Evolutionary conservation across 2,888 invertebrate species (phyloP).

Genomic region (Diloba caeruleocephala): DNA sequence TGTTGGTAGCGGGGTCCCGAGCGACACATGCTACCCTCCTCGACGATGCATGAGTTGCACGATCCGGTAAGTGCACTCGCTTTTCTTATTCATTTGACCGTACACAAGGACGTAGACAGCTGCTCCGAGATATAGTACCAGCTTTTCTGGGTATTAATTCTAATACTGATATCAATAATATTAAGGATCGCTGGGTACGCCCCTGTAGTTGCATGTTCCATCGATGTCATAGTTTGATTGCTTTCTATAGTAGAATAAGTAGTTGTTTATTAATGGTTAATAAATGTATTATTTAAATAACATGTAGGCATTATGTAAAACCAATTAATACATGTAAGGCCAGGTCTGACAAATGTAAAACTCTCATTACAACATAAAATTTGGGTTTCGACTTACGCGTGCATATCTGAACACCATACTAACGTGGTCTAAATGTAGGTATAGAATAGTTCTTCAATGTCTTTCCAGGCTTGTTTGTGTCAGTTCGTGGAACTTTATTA

Average conservation of each 20-base stretch:
- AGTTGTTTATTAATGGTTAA: conserved; percentile 58
- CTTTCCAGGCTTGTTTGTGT: conserved; percentile 18
- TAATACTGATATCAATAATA: conserved; percentile 7
- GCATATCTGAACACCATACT: conserved; percentile 30
- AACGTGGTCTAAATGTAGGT: conserved; percentile 14
- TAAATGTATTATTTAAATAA: conserved; percentile 49
- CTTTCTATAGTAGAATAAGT: conserved; percentile 72
- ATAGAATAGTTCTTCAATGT: conserved; percentile 32
- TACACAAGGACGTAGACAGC: conserved; percentile 56
- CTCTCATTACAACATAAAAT: conserved; percentile 15
- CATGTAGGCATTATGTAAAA: conserved; percentile 44
- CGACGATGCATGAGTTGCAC: conserved; percentile 89
- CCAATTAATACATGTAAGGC: conserved; percentile 34
- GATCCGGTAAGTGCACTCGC: conserved; percentile 87
- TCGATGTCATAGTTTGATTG: conserved; percentile 69
- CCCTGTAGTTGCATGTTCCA: conserved; percentile 63
- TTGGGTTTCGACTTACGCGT: conserved; percentile 15
- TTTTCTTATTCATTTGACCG: conserved; percentile 40
- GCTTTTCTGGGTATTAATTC: conserved; percentile 2
- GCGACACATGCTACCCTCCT: conserved; percentile 87
- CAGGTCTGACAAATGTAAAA: conserved; percentile 31
- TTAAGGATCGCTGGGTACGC: conserved; percentile 53
- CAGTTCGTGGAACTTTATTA: conserved; percentile 12
- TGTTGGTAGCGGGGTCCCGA: conserved; percentile 86
- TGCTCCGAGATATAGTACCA: conserved; percentile 27